phyloP scores from a whole-genome alignment of 2,113 vertebrate genomes.

The Rostratula benghalensis region DNA sequence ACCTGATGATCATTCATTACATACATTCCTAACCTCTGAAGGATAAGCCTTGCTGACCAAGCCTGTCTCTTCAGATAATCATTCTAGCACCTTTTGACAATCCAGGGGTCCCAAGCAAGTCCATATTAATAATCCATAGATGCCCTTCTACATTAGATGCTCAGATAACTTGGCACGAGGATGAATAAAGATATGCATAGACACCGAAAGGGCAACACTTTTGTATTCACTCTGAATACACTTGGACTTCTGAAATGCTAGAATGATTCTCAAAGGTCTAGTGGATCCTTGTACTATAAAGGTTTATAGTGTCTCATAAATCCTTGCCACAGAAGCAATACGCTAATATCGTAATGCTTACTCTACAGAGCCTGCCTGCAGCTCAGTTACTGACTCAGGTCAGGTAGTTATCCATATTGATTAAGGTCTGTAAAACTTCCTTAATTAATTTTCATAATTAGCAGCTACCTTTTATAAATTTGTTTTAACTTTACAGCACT shows the following conservation, averaged over 20 bases:
- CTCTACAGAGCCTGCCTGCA: background rate
- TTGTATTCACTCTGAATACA: background rate
- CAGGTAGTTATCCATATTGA: constrained; percentile 4
- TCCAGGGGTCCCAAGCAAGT: background rate
- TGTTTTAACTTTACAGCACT: constrained; percentile 42
- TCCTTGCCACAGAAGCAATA: background rate
- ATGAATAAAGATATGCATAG: background rate
- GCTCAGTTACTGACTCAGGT: constrained; percentile 12
- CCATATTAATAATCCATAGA: background rate
- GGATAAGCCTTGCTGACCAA: background rate
- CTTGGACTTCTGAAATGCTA: background rate
- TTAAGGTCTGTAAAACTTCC: background rate
- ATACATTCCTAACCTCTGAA: background rate
- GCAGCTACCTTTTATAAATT: constrained; percentile 28
- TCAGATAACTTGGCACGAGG: background rate
- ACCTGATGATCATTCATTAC: background rate
- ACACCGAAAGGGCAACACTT: background rate
- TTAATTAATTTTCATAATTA: constrained; percentile 66
- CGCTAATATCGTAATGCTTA: background rate
- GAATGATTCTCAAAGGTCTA: background rate
- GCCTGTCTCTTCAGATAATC: background rate
- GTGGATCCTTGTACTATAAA: background rate
- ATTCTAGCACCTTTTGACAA: background rate
- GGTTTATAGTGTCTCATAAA: background rate
- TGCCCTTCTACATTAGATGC: background rate